Base-by-base conservation (phyloP, 2,113 vertebrate genomes). In the Eptesicus fuscus region DNA sequence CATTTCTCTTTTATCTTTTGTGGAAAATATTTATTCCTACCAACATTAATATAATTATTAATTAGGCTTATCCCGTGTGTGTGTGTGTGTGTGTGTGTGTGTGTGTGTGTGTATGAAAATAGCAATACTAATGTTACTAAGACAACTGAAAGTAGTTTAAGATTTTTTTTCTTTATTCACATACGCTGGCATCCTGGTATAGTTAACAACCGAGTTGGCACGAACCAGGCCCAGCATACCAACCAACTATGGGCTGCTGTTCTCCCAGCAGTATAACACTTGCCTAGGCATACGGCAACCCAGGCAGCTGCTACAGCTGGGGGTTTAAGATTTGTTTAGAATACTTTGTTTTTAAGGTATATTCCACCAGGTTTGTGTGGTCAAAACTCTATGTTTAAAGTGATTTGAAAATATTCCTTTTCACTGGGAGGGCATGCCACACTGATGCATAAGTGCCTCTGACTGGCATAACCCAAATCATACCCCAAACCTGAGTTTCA, bases 291-390 rank as follows among this genome's bases (percentile, higher is more conserved):
- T 93, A 88, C 14, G 4, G 40, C 78, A 97, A 96, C 96, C 95
- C 95, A 96, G 97, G 97, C 73, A 97, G 97, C 96, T 96, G 97
- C 97, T 97, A 96, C 94, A 84, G 92, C 95, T 96, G 96, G 97
- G 67, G 77, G 23, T 59, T 49, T 25, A 10, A 23, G 22, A 25
- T 59, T 63, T 83, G 79, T 88, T 87, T 83, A 76, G 42, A 65
- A 44, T 83, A 71, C 47, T 84, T 78, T 84, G 71, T 73, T 44
- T n/a, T 79, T 79, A 78, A 25, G 37, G 63, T 65, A 77, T 78
- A 63, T 84, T 61, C 42, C 71, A 79, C 22, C 78, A 44, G 28
- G 22, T 83, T 51, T 92, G 40, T 78, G 28, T 59, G n/a, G 18
- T 78, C 71, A 92, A 61, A 95, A 88, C 40, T 78, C 61, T 35